Evolutionary conservation across 2,113 vertebrate genomes (phyloP).

Genomic region (Tichodroma muraria): DNA sequence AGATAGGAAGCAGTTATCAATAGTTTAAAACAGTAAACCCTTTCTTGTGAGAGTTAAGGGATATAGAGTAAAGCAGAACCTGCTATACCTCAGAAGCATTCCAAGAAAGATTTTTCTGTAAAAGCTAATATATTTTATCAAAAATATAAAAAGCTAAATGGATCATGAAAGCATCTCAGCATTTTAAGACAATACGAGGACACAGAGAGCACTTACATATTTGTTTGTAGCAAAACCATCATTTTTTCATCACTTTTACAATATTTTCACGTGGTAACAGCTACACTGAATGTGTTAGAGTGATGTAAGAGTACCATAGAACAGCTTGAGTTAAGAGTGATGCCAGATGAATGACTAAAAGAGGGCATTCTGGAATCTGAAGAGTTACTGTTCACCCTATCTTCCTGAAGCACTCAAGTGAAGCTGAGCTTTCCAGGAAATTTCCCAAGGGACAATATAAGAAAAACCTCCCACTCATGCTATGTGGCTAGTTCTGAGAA

Average conservation of each 20-base stretch:
- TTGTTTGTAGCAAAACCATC: not conserved
- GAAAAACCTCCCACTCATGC: not conserved
- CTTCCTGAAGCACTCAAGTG: not conserved
- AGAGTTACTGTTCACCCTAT: not conserved
- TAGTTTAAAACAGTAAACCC: not conserved
- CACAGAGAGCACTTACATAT: not conserved
- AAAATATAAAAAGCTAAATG: not conserved
- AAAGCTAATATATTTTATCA: not conserved
- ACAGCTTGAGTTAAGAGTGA: not conserved
- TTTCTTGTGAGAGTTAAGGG: not conserved
- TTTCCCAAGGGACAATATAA: not conserved
- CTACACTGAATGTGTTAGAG: not conserved
- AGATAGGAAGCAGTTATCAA: not conserved
- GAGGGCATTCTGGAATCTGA: not conserved
- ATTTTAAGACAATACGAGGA: not conserved
- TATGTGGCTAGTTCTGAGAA: not conserved
- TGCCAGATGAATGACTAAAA: not conserved
- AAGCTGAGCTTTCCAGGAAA: conserved; percentile 28
- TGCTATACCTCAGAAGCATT: not conserved
- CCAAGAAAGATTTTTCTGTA: not conserved
- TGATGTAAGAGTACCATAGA: not conserved
- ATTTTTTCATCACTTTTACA: not conserved
- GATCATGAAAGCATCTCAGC: not conserved
- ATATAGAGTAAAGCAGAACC: not conserved
- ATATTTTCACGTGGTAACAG: not conserved